These are phyloP conservation scores for Cyphomyrmex costatus DNA, from an alignment of 1,140 invertebrate genomes.

Conservation along the genomic window DNA sequence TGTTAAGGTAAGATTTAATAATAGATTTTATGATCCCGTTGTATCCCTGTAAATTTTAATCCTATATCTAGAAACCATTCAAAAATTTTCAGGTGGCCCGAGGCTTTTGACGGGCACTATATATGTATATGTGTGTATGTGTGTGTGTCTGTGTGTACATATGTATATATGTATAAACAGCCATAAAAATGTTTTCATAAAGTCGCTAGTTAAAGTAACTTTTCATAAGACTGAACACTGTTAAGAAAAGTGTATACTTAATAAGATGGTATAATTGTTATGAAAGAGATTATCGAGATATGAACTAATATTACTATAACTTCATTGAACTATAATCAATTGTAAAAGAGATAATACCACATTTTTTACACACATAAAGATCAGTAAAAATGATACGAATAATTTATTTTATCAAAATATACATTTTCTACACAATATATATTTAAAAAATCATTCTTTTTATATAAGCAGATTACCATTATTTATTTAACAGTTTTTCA, in stretches of 20 bases:
- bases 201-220: not conserved
- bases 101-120: too few species aligned
- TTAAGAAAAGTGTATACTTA: not conserved
- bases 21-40: too few species aligned
- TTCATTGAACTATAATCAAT: conserved; percentile 20
- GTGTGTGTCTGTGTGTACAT: not conserved
- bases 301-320: not conserved
- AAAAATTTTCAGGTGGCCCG: too few species aligned
- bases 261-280: conserved; percentile 10
- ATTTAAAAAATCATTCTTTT: not conserved
- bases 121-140: not conserved
- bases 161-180: conserved; percentile 7
- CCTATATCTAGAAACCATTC: too few species aligned
- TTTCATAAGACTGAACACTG: not conserved
- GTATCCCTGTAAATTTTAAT: too few species aligned
- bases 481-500: not conserved
- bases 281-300: not conserved
- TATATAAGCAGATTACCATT: not conserved
- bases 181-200: not conserved
- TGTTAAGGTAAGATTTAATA: too few species aligned
- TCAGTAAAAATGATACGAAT: not conserved
- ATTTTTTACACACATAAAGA: not conserved
- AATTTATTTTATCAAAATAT: conserved; percentile 22
- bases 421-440: not conserved
- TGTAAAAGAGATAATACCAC: not conserved